A percentile compares a stretch with the other conserved stretches of the same genome.
Evolutionary conservation across 2,797 vertebrate genomes (phyloP).

Genomic region (Chiloscyllium punctatum): DNA sequence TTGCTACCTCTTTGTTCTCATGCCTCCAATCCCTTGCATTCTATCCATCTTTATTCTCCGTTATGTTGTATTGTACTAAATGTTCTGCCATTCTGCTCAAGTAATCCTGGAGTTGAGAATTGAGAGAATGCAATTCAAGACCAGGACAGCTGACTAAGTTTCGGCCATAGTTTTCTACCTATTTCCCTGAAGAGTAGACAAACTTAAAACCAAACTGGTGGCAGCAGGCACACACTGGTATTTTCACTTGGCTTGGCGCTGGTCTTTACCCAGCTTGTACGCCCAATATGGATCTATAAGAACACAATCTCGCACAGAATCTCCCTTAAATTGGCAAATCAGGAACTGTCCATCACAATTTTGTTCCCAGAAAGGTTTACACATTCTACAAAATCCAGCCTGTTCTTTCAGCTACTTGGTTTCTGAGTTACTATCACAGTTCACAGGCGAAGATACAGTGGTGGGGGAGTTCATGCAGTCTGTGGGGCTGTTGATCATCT

Average conservation of each 20-base stretch:
- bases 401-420: constrained; percentile 72
- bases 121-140: constrained; percentile 37
- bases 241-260: constrained; percentile 89
- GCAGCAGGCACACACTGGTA: constrained; percentile 98
- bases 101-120: constrained; percentile 41
- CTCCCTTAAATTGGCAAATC: constrained; percentile 96
- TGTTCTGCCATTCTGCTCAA: constrained; percentile 48
- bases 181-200: constrained; percentile 65
- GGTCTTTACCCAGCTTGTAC: constrained; percentile 72
- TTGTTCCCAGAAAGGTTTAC: constrained; percentile 55
- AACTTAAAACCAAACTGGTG: constrained; percentile 75
- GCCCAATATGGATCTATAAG: constrained; percentile 69
- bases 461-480: constrained; percentile 63
- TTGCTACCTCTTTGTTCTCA: constrained; percentile 42
- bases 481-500: constrained; percentile 65
- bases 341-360: constrained; percentile 85
- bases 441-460: constrained; percentile 76
- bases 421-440: constrained; percentile 81
- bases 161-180: constrained; percentile 42
- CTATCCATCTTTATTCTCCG: constrained; percentile 42
- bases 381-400: constrained; percentile 65
- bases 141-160: constrained; percentile 46
- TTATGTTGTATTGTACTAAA: constrained; percentile 37
- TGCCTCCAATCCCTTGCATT: constrained; percentile 31
- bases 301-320: constrained; percentile 79